Evolutionary conservation across 1,140 invertebrate genomes (phyloP), one percentile per base, ranked within the genome.

Genomic region (Formica exsecta): DNA sequence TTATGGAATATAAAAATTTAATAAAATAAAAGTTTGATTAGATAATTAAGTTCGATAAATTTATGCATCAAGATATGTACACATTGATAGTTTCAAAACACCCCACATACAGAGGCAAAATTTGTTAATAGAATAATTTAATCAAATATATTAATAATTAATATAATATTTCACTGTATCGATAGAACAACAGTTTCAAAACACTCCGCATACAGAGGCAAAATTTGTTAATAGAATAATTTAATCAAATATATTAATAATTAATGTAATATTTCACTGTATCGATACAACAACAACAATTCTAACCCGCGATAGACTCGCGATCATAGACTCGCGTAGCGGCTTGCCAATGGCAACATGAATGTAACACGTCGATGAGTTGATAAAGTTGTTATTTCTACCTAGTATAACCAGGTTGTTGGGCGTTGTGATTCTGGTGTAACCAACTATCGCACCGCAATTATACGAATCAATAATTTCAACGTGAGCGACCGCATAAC

Each of bases 301-400:
- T 5, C n/a, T 29, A 84, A 41, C 62, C 11, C 38, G 11, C 38
- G 48, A 73, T 38, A 41, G 41, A 57, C 44, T 25, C n/a, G 25
- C n/a, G 36, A 41, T 65, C 9, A 32, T 32, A 32, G 25, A 29
- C 25, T 29, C 25, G 25, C 38, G 36, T 36, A 6, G 11, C 36
- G 3, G 22, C 22, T 54, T 29, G 80, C 25, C 66, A 29, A 73
- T 71, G 36, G 65, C 51, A 77, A 81, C 41, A 57, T 51, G 75
- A 88, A 66, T 85, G 44, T 65, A 32, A 83, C 73, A 87, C 76
- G 87, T 89, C 75, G 84, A 89, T 86, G 88, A 84, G 71, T 89
- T 89, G 89, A 89, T 89, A 87, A 89, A 89, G 76, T 86, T 62
- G 84, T 89, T 89, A 86, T 84, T 89, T 86, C 87, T 89, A 71